A percentile compares a stretch with the other conserved stretches of the same genome.
Evolutionary conservation across 1,140 invertebrate genomes (phyloP).

Genomic region (Hycleus cichorii): DNA sequence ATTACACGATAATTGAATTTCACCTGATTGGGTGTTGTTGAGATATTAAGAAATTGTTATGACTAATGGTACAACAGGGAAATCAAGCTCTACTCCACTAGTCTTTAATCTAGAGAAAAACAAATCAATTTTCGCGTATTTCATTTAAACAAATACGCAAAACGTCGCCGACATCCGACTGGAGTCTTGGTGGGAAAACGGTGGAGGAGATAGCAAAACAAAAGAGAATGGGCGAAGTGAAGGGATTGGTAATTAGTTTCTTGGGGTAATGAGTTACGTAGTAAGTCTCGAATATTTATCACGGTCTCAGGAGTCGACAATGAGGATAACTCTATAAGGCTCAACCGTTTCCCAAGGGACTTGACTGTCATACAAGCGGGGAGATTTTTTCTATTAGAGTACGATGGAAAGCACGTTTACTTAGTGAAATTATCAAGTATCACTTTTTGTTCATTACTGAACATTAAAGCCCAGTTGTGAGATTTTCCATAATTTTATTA

Average conservation of each 20-base stretch:
- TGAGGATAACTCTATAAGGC: slow-evolving; percentile 27
- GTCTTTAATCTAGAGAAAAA: slow-evolving; percentile 5
- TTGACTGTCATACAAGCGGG: too few relatives aligned
- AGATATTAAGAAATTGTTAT: slow-evolving; percentile 11
- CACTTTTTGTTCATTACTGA: too few relatives aligned
- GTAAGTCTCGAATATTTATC: slow-evolving; percentile 25
- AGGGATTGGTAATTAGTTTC: slow-evolving; percentile 23
- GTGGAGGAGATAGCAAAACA: not conserved
- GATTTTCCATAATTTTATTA: too few relatives aligned
- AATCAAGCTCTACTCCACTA: slow-evolving; percentile 9
- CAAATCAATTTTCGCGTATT: slow-evolving; percentile 18
- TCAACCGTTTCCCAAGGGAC: slow-evolving; percentile 1
- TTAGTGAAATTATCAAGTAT: too few relatives aligned
- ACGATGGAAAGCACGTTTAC: too few relatives aligned
- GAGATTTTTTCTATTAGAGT: too few relatives aligned
- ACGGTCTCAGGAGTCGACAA: slow-evolving; percentile 26
- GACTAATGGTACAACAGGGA: slow-evolving; percentile 13
- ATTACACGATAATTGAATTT: too few relatives aligned
- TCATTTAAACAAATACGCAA: slow-evolving; percentile 9
- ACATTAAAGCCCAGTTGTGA: too few relatives aligned
- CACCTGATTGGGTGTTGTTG: not conserved
- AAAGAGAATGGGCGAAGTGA: slow-evolving; percentile 3
- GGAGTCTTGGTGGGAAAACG: too few relatives aligned
- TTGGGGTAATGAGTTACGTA: slow-evolving; percentile 25
- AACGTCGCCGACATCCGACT: too few relatives aligned